Conservation (phyloP, 2,888 invertebrate species). For the Bugula neritina region DNA sequence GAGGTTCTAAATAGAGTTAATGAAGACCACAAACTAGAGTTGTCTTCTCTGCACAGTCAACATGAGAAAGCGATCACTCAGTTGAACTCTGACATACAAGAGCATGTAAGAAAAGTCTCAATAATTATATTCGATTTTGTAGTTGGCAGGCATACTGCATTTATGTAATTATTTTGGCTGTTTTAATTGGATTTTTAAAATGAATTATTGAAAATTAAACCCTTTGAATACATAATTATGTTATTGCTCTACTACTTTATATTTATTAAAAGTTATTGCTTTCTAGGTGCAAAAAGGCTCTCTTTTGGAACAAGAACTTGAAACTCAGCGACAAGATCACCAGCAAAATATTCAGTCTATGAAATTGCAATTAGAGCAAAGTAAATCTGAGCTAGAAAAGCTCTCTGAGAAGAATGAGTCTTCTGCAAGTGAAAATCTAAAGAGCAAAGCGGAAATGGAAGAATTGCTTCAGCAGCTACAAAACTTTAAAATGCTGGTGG, state of each 20-base stretch:
- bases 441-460: not conserved
- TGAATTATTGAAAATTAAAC: too few species aligned
- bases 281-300: too few species aligned
- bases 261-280: too few species aligned
- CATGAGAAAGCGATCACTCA: constrained; percentile 13
- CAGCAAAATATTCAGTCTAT: not conserved
- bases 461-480: not conserved
- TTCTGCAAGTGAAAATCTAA: not conserved
- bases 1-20: constrained; percentile 37
- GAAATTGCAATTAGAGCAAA: not conserved
- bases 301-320: not conserved
- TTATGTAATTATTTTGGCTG: too few species aligned
- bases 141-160: too few species aligned
- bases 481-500: not conserved
- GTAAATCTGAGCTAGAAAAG: not conserved
- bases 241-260: too few species aligned
- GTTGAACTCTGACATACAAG: not conserved
- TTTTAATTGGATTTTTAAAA: too few species aligned
- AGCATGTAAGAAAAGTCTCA: not conserved
- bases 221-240: too few species aligned
- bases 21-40: constrained; percentile 40
- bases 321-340: not conserved
- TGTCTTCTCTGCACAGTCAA: constrained; percentile 23
- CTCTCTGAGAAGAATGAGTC: not conserved
- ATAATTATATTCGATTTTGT: too few species aligned